These are phyloP conservation scores for Ectemnius lituratus DNA, from an alignment of 2,888 invertebrate species.

Conservation along the genomic window DNA sequence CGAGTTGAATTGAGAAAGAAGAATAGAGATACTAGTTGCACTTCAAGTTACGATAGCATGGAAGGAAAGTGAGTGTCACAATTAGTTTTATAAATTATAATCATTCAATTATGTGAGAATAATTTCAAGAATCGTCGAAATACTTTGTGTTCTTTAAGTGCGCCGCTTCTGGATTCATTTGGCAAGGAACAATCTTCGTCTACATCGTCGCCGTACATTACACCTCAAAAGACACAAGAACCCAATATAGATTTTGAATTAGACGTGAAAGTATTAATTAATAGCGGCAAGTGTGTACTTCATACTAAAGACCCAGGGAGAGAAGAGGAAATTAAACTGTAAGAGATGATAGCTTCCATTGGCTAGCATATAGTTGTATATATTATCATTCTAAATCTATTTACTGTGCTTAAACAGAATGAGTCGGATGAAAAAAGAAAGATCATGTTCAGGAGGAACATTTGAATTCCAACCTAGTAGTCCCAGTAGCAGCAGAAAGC, in stretches of 20 bases:
- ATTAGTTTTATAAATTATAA: background rate
- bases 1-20: slow-evolving; percentile 83
- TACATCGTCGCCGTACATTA: slow-evolving; percentile 73
- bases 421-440: slow-evolving; percentile 85
- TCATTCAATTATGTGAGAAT: no score
- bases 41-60: slow-evolving; percentile 75
- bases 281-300: slow-evolving; percentile 97
- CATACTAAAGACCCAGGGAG: slow-evolving; percentile 91
- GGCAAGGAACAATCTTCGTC: slow-evolving; percentile 73
- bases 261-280: slow-evolving; percentile 97
- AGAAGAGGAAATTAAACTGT: slow-evolving; percentile 85
- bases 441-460: slow-evolving; percentile 84
- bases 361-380: no score
- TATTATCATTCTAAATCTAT: no score
- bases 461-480: slow-evolving; percentile 80
- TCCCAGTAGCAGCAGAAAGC: slow-evolving; percentile 79
- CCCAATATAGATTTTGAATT: slow-evolving; percentile 97
- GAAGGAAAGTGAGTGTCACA: slow-evolving; percentile 71
- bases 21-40: slow-evolving; percentile 70
- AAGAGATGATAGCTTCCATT: slow-evolving; percentile 57
- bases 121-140: background rate
- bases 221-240: slow-evolving; percentile 84
- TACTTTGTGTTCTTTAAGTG: slow-evolving; percentile 49
- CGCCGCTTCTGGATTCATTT: slow-evolving; percentile 74
- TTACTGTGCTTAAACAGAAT: slow-evolving; percentile 66